Evolutionary conservation across 1,140 invertebrate species (phyloP).

Genomic region (Dreissena rostriformis): DNA sequence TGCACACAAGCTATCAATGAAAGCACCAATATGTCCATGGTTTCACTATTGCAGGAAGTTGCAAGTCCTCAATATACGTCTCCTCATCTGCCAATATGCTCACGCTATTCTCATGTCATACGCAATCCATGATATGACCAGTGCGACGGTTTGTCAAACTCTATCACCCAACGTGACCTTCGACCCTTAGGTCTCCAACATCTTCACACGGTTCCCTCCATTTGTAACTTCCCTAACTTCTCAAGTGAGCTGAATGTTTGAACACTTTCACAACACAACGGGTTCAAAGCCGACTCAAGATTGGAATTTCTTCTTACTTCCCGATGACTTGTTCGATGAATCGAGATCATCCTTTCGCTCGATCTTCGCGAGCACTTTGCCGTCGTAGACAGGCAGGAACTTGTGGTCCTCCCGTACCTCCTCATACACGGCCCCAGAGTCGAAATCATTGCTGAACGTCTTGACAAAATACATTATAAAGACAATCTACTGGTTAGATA

Average conservation of each 20-base stretch:
- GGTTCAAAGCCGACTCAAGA: background rate
- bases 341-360: constrained; percentile 49
- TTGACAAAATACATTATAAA: constrained; percentile 53
- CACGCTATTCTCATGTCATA: too few relatives aligned
- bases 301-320: constrained; percentile 41
- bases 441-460: constrained; percentile 53
- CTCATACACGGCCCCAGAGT: constrained; percentile 53
- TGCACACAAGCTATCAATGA: too few relatives aligned
- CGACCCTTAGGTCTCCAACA: too few relatives aligned
- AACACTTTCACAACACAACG: background rate
- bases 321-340: constrained; percentile 17
- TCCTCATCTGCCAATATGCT: too few relatives aligned
- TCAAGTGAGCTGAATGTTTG: background rate
- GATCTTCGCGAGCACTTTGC: constrained; percentile 52
- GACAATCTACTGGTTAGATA: background rate
- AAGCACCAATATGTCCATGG: too few relatives aligned
- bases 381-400: constrained; percentile 48
- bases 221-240: too few relatives aligned
- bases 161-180: too few relatives aligned
- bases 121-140: too few relatives aligned
- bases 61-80: too few relatives aligned
- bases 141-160: too few relatives aligned
- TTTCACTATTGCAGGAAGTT: too few relatives aligned
- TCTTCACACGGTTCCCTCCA: too few relatives aligned
- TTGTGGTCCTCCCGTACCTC: constrained; percentile 45